Evolutionary conservation across 2,797 vertebrate species (phyloP).

Genomic region (Peromyscus melanophrys): DNA sequence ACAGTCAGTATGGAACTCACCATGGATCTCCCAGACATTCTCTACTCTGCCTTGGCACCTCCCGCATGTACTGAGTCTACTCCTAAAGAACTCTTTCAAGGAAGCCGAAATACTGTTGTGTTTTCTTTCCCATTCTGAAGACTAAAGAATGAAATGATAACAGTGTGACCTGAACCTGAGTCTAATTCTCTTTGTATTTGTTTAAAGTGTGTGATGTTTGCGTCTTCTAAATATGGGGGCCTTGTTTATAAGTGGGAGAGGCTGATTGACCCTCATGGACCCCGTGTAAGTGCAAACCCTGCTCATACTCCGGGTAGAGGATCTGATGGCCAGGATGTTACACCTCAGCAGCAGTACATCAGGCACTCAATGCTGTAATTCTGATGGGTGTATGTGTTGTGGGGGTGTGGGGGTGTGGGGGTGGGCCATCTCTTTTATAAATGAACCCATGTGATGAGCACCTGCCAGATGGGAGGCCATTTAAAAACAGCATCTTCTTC

Average conservation of each 20-base stretch:
- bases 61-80: rapidly evolving
- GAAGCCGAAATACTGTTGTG: not conserved
- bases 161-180: not conserved
- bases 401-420: not conserved
- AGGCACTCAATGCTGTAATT: not conserved
- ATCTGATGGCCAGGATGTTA: rapidly evolving
- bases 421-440: not conserved
- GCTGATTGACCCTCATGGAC: not conserved
- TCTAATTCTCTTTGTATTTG: not conserved
- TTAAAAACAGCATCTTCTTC: not conserved
- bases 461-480: not conserved
- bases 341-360: rapidly evolving
- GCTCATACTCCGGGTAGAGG: not conserved
- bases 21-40: not conserved
- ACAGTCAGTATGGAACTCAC: not conserved
- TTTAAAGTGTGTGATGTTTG: not conserved
- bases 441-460: not conserved
- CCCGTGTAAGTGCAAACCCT: not conserved
- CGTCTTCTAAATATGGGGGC: not conserved
- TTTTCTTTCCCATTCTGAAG: not conserved
- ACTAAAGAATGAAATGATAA: not conserved
- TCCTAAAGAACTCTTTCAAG: not conserved
- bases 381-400: not conserved
- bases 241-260: not conserved
- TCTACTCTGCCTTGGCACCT: not conserved